These are phyloP conservation scores for Strongylocentrotus purpuratus DNA, from an alignment of 35 echinoderm and acorn worm species.

Conservation along the genomic window DNA sequence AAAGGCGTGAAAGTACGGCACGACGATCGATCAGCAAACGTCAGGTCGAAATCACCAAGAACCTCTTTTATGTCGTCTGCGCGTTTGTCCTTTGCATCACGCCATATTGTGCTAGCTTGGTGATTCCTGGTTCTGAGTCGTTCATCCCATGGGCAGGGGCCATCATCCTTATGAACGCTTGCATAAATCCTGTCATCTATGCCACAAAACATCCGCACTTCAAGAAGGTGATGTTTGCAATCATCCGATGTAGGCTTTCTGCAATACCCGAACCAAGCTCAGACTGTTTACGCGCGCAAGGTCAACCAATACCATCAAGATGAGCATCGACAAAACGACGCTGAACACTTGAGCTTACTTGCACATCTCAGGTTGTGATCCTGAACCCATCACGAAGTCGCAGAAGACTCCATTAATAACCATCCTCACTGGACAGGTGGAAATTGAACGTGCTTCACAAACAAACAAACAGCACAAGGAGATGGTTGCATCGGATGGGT, in stretches of 20 bases:
- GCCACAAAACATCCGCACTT: slow-evolving; percentile 93
- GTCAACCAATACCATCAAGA: slow-evolving; percentile 22
- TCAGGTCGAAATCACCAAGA: slow-evolving; percentile 90
- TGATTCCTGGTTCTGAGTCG: slow-evolving; percentile 81
- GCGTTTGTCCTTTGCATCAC: slow-evolving; percentile 85
- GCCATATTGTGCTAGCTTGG: slow-evolving; percentile 81
- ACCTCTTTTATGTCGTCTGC: slow-evolving; percentile 84
- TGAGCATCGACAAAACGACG: neutral
- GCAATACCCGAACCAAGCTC: slow-evolving; percentile 81
- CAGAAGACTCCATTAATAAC: neutral
- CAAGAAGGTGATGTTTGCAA: slow-evolving; percentile 78
- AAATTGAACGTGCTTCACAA: neutral
- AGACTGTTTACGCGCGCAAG: slow-evolving; percentile 69
- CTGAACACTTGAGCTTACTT: neutral
- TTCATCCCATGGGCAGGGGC: slow-evolving; percentile 85
- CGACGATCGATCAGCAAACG: slow-evolving; percentile 62
- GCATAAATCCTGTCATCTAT: slow-evolving; percentile 87
- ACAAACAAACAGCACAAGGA: neutral
- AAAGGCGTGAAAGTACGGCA: slow-evolving; percentile 70
- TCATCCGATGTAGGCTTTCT: slow-evolving; percentile 63
- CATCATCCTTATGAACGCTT: slow-evolving; percentile 78
- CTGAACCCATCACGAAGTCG: neutral
- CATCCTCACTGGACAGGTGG: neutral
- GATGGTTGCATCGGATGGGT: neutral
- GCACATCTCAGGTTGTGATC: neutral